Evolutionary conservation across 2,888 invertebrate genomes (phyloP).

Genomic region (Campoplex capitator): DNA sequence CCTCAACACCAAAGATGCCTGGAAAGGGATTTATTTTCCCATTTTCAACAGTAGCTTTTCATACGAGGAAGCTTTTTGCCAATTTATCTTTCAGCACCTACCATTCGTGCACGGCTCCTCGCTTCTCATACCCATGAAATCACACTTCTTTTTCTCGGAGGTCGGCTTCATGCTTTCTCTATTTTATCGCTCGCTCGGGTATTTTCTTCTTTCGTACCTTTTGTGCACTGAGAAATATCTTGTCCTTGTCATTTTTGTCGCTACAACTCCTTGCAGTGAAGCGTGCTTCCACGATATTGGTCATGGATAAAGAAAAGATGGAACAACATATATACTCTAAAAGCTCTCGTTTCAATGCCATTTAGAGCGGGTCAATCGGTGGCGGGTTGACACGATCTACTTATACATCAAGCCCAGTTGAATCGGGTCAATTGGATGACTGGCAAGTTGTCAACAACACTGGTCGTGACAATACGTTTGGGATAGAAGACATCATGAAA

Average conservation of each 20-base stretch:
- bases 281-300: constrained; percentile 32
- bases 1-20: neutral
- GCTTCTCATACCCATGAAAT: constrained; percentile 21
- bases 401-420: neutral
- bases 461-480: neutral
- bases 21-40: constrained; percentile 28
- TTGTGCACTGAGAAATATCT: constrained; percentile 5
- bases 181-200: constrained; percentile 43
- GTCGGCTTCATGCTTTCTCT: constrained; percentile 29
- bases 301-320: constrained; percentile 18
- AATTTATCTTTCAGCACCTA: constrained; percentile 42
- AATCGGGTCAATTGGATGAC: constrained; percentile 21
- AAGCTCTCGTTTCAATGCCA: constrained; percentile 45
- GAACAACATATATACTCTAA: constrained; percentile 32
- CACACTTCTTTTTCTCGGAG: constrained; percentile 1
- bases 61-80: constrained; percentile 32
- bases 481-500: constrained; percentile 14
- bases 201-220: constrained; percentile 16
- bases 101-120: constrained; percentile 6
- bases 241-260: constrained; percentile 26
- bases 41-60: constrained; percentile 20
- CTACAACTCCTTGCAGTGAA: constrained; percentile 29
- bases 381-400: constrained; percentile 33
- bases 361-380: constrained; percentile 57
- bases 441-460: constrained; percentile 14